Base-by-base conservation (phyloP, 1,140 invertebrate genomes). In the Lineus longissimus region DNA sequence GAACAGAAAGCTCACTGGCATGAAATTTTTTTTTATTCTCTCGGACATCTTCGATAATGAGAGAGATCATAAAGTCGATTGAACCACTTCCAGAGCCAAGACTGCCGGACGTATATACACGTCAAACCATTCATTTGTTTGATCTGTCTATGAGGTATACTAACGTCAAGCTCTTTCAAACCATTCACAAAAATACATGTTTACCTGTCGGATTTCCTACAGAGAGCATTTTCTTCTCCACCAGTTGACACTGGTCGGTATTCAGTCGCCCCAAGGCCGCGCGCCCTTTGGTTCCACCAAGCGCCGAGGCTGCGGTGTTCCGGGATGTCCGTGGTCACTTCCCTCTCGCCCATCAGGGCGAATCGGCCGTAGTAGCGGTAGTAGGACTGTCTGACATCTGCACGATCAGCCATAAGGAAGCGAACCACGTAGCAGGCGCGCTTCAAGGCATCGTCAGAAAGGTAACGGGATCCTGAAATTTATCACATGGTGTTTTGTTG, bases 351-450 rank as follows among this genome's bases (percentile, higher is more conserved):
- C 33, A 76, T 68, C 6, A 76, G 64, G 0, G 68, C 72, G 27
- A 75, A 64, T 23, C 75, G 59, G 13, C 73, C 69, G 43, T 63
- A 74, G 15, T 47, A 43, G 31, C 68, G 63, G 67, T 74, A 76
- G 47, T 66, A 74, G 11, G 55, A 59, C 59, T 74, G 62, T 7
- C 73, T 45, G 13, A 76, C 63, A 29, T 63, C 69, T 30, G 27
- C 47, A 40, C 68, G 64, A 45, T 72, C 68, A 47, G 72, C 72
- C n/a, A 76, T 61, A n/a, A 75, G 57, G 55, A 76, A 76, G 17
- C 73, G 65, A 1, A 73, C 64, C 11, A 72, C 63, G 60, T 75
- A 76, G 51, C 73, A 76, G 0, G 73, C 75, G 30, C 75, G 40
- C 51, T 68, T 70, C 30, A 76, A 29, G 23, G 73, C 73, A 22